These are phyloP conservation scores for Drosophila emarginata DNA, from an alignment of 2,888 invertebrate species.

Conservation along the genomic window DNA sequence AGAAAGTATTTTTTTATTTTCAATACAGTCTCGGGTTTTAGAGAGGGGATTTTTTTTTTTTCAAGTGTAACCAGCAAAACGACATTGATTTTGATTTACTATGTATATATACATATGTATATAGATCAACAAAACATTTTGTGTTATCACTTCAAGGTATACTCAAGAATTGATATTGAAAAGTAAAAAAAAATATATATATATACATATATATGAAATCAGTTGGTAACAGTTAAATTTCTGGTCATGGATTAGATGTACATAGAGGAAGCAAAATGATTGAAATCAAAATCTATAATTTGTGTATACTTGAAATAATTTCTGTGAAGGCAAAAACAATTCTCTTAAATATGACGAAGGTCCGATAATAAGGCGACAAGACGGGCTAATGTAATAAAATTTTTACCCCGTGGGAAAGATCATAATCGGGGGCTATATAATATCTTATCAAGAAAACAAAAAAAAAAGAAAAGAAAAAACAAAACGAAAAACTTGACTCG, in stretches of 20 bases:
- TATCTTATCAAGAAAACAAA: neutral
- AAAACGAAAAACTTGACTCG: neutral
- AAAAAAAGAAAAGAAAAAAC: no score
- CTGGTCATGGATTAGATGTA: neutral
- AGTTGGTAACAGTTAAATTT: neutral
- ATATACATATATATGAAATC: neutral
- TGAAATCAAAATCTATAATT: conserved; percentile 9
- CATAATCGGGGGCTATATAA: neutral
- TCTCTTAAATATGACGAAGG: conserved; percentile 1
- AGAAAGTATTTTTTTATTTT: neutral
- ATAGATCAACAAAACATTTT: neutral
- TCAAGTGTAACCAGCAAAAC: neutral
- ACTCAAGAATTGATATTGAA: neutral
- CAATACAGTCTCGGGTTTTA: neutral
- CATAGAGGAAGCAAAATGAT: neutral
- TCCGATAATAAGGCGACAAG: neutral
- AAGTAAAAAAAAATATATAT: neutral
- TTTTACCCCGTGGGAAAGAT: conserved; percentile 6
- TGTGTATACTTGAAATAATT: neutral
- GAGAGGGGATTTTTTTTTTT: neutral
- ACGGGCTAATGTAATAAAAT: conserved; percentile 2
- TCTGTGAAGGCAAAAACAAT: neutral
- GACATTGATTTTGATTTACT: neutral
- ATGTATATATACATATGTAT: neutral
- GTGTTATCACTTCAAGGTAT: neutral